A percentile compares a stretch with the other conserved stretches of the same genome.
These are phyloP conservation scores for Electrophaes corylata DNA, from an alignment of 2,888 invertebrate genomes.

Conservation along the genomic window DNA sequence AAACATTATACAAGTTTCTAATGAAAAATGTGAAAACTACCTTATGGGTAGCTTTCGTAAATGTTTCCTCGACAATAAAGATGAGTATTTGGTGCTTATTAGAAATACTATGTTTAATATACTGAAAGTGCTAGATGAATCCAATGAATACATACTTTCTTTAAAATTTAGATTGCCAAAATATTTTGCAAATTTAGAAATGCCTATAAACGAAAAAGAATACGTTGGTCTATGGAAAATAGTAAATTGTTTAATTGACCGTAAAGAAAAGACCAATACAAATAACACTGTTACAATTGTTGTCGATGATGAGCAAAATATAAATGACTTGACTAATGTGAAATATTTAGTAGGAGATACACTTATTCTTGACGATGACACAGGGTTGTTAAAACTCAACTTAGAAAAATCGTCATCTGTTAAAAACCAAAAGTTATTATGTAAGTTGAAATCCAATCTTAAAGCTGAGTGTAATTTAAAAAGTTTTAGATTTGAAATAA, in stretches of 20 bases:
- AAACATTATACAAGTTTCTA: conserved; percentile 7
- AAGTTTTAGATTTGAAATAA: conserved; percentile 9
- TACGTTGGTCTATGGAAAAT: neutral
- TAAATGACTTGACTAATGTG: neutral
- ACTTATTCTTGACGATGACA: conserved; percentile 8
- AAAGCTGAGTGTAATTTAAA: neutral
- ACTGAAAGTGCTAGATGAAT: neutral
- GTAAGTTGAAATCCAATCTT: neutral
- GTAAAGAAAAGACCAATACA: neutral
- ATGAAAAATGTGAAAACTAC: neutral
- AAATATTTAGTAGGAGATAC: conserved; percentile 11
- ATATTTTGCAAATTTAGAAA: conserved; percentile 10
- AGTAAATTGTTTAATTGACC: neutral
- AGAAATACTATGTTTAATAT: conserved; percentile 12
- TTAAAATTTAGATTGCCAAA: conserved; percentile 10
- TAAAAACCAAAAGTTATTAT: neutral
- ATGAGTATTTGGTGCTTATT: conserved; percentile 14
- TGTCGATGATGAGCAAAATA: conserved; percentile 1
- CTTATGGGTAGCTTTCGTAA: conserved; percentile 9
- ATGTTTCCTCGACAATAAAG: conserved; percentile 16
- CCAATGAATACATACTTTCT: neutral
- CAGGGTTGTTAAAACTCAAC: conserved; percentile 10
- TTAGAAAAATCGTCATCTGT: conserved; percentile 1
- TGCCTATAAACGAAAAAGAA: neutral
- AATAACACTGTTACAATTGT: neutral